phyloP scores from a whole-genome alignment of 64 coral and sea anemone genomes.

The Astreopora myriophthalma region DNA sequence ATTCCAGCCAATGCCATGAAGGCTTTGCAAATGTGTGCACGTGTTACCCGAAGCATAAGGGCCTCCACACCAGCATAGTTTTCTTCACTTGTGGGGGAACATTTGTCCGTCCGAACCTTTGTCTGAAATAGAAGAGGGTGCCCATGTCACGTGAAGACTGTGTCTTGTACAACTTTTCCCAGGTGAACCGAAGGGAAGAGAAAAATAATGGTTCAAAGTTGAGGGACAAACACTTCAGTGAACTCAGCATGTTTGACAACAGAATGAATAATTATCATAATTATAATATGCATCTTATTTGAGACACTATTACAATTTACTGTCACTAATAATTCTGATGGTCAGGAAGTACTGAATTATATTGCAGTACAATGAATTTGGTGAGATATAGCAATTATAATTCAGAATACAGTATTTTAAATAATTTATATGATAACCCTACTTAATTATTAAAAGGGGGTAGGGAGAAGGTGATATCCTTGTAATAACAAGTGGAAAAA shows the following conservation, averaged over 20 bases:
- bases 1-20: conserved; percentile 39
- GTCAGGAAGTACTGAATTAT: not conserved
- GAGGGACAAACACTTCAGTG: too few species aligned
- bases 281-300: not conserved
- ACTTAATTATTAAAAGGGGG: not conserved
- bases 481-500: not conserved
- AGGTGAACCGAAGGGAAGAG: not conserved
- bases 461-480: not conserved
- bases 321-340: not conserved
- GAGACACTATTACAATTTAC: not conserved
- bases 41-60: conserved; percentile 1
- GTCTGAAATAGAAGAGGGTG: conserved; percentile 31
- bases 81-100: conserved; percentile 20
- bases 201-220: too few species aligned
- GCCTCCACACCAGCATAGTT: conserved; percentile 5
- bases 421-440: not conserved
- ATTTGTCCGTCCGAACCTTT: conserved; percentile 26
- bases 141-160: conserved; percentile 20
- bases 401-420: not conserved
- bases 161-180: conserved; percentile 20
- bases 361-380: not conserved
- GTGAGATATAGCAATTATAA: not conserved
- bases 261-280: too few species aligned
- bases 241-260: too few species aligned
- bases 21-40: conserved; percentile 15